These are phyloP conservation scores for Semotilus atromaculatus DNA, from an alignment of 2,797 vertebrate genomes.

Conservation along the genomic window DNA sequence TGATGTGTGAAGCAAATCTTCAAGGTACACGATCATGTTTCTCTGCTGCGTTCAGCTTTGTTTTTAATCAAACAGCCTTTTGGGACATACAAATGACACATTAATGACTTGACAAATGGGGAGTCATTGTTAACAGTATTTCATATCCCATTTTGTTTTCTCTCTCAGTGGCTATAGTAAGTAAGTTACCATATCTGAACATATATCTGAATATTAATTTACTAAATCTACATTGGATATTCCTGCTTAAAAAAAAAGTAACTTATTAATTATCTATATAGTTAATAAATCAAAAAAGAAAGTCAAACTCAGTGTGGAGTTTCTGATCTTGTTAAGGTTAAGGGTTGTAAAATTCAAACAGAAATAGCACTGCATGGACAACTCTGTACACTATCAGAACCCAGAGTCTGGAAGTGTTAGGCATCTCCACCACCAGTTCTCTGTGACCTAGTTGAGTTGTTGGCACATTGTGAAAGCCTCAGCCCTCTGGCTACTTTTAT, in stretches of 20 bases:
- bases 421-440: slow-evolving; percentile 64
- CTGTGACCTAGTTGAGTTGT: slow-evolving; percentile 76
- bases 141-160: slow-evolving; percentile 7
- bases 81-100: slow-evolving; percentile 31
- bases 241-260: slow-evolving; percentile 30
- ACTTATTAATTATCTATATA: not conserved
- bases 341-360: slow-evolving; percentile 53
- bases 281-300: too few species aligned
- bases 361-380: slow-evolving; percentile 54
- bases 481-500: slow-evolving; percentile 71
- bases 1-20: slow-evolving; percentile 35
- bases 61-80: slow-evolving; percentile 24
- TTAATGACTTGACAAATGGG: slow-evolving; percentile 18
- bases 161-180: not conserved
- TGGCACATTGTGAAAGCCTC: slow-evolving; percentile 65
- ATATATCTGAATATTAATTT: not conserved
- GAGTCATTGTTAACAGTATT: slow-evolving; percentile 36
- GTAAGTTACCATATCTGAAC: slow-evolving; percentile 39
- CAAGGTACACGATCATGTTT: not conserved
- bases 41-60: slow-evolving; percentile 2
- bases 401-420: slow-evolving; percentile 45
- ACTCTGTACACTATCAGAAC: slow-evolving; percentile 54
- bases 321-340: slow-evolving; percentile 42
- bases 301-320: slow-evolving; percentile 49
- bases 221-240: slow-evolving; percentile 45